Base-by-base conservation (phyloP, 2,888 invertebrate species). In the Sarcophaga variegata region DNA sequence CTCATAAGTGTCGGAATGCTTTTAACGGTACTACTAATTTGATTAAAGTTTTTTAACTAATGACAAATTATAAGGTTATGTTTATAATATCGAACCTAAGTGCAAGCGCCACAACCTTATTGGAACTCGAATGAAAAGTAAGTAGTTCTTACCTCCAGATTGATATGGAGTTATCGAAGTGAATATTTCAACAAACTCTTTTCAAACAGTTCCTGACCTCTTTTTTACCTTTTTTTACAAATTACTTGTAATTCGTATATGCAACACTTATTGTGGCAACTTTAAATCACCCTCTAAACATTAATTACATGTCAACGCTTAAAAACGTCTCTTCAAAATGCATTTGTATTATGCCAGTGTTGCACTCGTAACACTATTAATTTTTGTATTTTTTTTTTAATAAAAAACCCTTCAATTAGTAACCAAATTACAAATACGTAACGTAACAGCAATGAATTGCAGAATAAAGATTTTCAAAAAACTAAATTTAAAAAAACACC, bases 351-450 rank as follows among this genome's bases (percentile, higher is more conserved):
- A 37, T 37, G 37, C 8, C 10, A 54, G 64, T 66, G 59, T 47
- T 81, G 45, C 54, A 64, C 62, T 69, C 69, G 17, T 70, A 49
- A 59, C 79, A 75, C 6, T 20, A 69, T 75, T 72, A 64, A 66
- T 47, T 37, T 71, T 49, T 76, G n/a, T 62, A 3, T 37, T 11
- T 25, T 14, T 62, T 60, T 69, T 12, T 22, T 49, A 70, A 17
- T 54, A 75, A 71, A 83, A 71, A 81, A 80, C 86, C 86, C 86
- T 87, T 83, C 78, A 81, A 85, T 86, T 83, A 83, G 83, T 84
- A 88, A 84, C 82, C 64, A 62, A 83, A 86, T 72, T 77, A 85
- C 74, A 75, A 88, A 88, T 71, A 82, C 82, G 88, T 75, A 83
- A 84, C 66, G 60, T 54, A 80, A 17, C n/a, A 45, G 69, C 74